Evolutionary conservation across 2,113 vertebrate genomes (phyloP).

Genomic region (Panthera uncia): DNA sequence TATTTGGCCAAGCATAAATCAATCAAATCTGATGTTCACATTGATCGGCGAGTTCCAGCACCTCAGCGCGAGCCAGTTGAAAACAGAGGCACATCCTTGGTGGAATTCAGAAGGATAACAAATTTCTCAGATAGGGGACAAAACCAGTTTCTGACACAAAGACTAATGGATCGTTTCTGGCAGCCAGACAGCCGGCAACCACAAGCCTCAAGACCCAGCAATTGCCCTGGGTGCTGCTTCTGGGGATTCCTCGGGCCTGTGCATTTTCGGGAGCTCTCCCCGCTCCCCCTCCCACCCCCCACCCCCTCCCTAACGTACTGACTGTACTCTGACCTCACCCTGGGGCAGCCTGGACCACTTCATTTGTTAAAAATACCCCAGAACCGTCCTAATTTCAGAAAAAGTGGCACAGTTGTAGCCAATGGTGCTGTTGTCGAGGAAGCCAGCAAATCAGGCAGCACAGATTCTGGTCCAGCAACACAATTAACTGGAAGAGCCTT

Average conservation of each 20-base stretch:
- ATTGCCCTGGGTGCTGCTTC: background rate
- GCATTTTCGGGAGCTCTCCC: background rate
- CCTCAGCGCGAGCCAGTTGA: background rate
- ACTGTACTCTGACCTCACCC: conserved; percentile 26
- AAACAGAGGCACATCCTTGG: background rate
- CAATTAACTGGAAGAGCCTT: background rate
- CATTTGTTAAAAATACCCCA: background rate
- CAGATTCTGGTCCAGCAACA: background rate
- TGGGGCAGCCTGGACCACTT: background rate
- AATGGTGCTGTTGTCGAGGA: background rate
- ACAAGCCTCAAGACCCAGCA: background rate
- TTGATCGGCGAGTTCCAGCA: background rate
- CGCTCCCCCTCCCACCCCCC: too few species aligned
- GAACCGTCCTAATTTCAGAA: background rate
- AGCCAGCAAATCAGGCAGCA: background rate
- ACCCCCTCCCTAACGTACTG: background rate
- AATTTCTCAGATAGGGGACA: background rate
- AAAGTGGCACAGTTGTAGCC: background rate
- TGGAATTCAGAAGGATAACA: background rate
- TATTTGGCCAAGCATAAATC: background rate
- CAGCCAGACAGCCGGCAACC: background rate
- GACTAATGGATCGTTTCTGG: background rate
- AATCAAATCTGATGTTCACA: background rate
- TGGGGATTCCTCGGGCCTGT: background rate
- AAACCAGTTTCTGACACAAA: background rate